These are phyloP conservation scores for Colaptes auratus DNA, from an alignment of 2,113 vertebrate genomes.

Conservation along the genomic window DNA sequence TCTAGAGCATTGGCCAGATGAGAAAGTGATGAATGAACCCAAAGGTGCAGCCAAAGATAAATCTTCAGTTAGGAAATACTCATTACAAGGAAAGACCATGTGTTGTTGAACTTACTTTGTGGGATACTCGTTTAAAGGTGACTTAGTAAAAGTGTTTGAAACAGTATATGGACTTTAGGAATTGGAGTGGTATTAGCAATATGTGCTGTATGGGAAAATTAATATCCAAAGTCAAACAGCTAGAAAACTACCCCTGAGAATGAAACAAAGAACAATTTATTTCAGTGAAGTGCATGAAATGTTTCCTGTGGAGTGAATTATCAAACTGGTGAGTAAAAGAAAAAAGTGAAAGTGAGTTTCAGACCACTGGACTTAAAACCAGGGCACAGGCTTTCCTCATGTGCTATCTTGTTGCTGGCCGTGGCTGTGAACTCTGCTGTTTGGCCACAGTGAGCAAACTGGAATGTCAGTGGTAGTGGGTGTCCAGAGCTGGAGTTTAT, in stretches of 20 bases:
- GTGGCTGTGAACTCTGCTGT: rapidly evolving
- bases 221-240: neutral
- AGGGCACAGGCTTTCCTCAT: neutral
- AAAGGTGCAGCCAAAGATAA: neutral
- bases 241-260: neutral
- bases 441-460: rapidly evolving
- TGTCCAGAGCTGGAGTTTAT: rapidly evolving
- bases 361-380: neutral
- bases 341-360: neutral
- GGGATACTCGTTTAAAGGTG: neutral
- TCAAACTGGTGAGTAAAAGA: neutral
- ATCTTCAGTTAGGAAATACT: neutral
- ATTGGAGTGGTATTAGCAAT: neutral
- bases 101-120: neutral
- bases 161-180: neutral
- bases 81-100: neutral
- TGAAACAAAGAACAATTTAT: neutral
- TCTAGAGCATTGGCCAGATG: neutral
- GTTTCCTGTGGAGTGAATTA: neutral
- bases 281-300: neutral
- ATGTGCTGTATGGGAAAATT: neutral
- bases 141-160: neutral
- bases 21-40: neutral
- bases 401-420: rapidly evolving
- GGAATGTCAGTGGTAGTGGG: rapidly evolving